These are phyloP conservation scores for Drosophila parthenogenetica DNA, from an alignment of 2,888 invertebrate genomes.

Conservation along the genomic window DNA sequence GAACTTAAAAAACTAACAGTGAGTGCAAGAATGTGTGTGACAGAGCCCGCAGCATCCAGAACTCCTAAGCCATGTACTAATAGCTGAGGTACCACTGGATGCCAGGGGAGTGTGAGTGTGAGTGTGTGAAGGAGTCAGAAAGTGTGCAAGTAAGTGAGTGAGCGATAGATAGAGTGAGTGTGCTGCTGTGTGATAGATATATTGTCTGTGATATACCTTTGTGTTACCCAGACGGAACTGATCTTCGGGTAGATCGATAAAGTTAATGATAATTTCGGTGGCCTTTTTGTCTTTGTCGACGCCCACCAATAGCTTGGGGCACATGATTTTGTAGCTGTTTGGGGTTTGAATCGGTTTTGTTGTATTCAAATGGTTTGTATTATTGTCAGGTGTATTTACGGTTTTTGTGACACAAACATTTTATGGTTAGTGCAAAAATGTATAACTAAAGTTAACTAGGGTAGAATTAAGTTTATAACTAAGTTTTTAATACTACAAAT, in stretches of 20 bases:
- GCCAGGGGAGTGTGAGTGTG: neutral
- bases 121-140: slow-evolving; percentile 6
- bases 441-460: neutral
- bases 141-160: slow-evolving; percentile 18
- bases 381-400: slow-evolving; percentile 40
- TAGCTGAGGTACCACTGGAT: slow-evolving; percentile 30
- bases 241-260: slow-evolving; percentile 94
- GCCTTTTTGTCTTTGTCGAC: slow-evolving; percentile 88
- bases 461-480: slow-evolving; percentile 44
- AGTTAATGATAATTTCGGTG: slow-evolving; percentile 92
- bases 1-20: slow-evolving; percentile 38
- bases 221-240: slow-evolving; percentile 98
- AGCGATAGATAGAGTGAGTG: neutral
- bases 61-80: slow-evolving; percentile 62
- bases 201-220: slow-evolving; percentile 90
- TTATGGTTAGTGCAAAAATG: slow-evolving; percentile 37
- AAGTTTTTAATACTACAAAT: slow-evolving; percentile 55
- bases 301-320: slow-evolving; percentile 91
- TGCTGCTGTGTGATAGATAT: slow-evolving; percentile 58
- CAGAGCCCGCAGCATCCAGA: slow-evolving; percentile 7
- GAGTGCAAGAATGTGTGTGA: slow-evolving; percentile 12
- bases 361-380: slow-evolving; percentile 44
- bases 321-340: slow-evolving; percentile 99
- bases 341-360: slow-evolving; percentile 75
- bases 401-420: slow-evolving; percentile 16